phyloP scores from a whole-genome alignment of 1,140 invertebrate species.

The Brachystomella parvula region DNA sequence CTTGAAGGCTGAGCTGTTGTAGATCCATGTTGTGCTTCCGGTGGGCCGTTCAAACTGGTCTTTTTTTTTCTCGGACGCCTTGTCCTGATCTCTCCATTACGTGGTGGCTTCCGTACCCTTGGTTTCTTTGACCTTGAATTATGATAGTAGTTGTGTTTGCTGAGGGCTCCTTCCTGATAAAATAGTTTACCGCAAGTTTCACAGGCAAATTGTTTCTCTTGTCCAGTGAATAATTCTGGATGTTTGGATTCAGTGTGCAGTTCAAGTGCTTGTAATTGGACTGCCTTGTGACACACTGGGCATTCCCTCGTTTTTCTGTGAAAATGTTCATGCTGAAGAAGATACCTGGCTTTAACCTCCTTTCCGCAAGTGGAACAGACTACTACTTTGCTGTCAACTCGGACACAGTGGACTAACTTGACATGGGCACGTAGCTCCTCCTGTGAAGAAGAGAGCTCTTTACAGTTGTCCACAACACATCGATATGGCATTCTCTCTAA shows the following conservation, averaged over 20 bases:
- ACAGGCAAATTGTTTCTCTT: not conserved
- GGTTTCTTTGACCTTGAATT: too few species aligned
- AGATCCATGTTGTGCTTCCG: too few species aligned
- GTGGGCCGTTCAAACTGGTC: too few species aligned
- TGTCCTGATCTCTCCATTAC: too few species aligned
- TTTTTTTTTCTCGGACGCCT: too few species aligned
- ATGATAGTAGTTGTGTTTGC: too few species aligned
- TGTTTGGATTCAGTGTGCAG: not conserved
- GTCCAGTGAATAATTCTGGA: not conserved
- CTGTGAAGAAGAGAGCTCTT: not conserved
- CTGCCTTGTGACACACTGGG: not conserved
- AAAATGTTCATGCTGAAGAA: not conserved
- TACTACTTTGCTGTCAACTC: not conserved
- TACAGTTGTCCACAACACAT: not conserved
- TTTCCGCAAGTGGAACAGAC: slow-evolving; percentile 1
- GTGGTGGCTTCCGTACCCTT: too few species aligned
- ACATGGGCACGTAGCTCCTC: not conserved
- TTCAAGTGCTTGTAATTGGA: not conserved
- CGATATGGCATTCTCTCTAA: not conserved
- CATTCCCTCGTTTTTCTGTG: not conserved
- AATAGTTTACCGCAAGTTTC: not conserved
- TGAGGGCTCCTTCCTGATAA: too few species aligned
- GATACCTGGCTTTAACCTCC: not conserved
- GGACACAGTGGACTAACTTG: not conserved
- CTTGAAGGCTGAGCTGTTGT: too few species aligned